A percentile compares a stretch with the other conserved stretches of the same genome.
These are phyloP conservation scores for Erebia aethiops DNA, from an alignment of 2,888 invertebrate genomes.

Conservation along the genomic window DNA sequence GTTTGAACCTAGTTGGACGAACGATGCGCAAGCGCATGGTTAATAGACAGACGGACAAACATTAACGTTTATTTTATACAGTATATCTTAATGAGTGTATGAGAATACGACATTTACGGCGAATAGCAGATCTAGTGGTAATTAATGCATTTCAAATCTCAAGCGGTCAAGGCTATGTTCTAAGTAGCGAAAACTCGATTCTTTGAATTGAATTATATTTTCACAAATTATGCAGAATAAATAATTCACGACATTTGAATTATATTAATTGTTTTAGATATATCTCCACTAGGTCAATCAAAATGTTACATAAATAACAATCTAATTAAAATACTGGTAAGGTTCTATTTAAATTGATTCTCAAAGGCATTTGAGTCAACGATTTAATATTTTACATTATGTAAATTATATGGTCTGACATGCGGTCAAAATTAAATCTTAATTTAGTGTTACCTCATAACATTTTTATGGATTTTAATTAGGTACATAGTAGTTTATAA, in stretches of 20 bases:
- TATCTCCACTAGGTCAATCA: conserved; percentile 22
- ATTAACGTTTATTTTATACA: too few species aligned
- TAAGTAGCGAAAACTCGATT: conserved; percentile 29
- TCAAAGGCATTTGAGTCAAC: background rate
- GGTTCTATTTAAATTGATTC: background rate
- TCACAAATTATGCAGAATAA: conserved; percentile 22
- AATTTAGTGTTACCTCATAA: conserved; percentile 32
- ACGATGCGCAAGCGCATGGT: too few species aligned
- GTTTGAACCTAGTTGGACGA: too few species aligned
- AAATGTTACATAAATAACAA: conserved; percentile 10
- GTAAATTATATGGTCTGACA: conserved; percentile 27
- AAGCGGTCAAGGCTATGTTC: conserved; percentile 39
- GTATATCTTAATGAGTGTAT: background rate
- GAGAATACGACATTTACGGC: conserved; percentile 25
- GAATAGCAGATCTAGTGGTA: conserved; percentile 24
- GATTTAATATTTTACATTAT: conserved; percentile 27
- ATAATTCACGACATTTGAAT: conserved; percentile 13
- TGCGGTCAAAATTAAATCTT: conserved; percentile 26
- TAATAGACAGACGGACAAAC: too few species aligned
- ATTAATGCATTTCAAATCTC: conserved; percentile 31
- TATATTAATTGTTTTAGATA: background rate
- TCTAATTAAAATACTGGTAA: background rate
- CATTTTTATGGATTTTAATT: conserved; percentile 23
- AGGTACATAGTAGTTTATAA: background rate
- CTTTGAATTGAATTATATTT: conserved; percentile 26